Conservation (phyloP, 1,140 invertebrate species). For the Microplitis demolitor region DNA sequence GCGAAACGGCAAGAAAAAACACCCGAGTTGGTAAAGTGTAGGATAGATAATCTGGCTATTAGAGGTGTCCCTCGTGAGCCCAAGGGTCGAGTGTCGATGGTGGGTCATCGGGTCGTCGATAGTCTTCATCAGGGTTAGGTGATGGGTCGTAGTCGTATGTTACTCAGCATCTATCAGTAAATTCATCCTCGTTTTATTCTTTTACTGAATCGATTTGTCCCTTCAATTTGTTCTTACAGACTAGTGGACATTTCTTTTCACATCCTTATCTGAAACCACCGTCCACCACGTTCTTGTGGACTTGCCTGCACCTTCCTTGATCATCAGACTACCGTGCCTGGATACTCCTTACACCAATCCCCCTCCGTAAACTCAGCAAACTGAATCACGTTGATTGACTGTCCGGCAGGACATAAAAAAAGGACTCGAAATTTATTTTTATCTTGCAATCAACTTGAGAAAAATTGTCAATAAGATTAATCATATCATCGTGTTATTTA, state of each 20-base stretch:
- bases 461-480: neutral
- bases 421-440: neutral
- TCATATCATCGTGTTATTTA: neutral
- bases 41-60: conserved; percentile 60
- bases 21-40: conserved; percentile 18
- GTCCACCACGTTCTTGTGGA: conserved; percentile 22
- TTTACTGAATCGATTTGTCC: conserved; percentile 45
- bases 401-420: conserved; percentile 34
- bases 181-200: neutral
- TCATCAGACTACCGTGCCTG: neutral
- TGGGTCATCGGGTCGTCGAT: conserved; percentile 44
- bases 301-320: neutral
- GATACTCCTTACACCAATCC: neutral
- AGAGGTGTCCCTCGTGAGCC: conserved; percentile 58
- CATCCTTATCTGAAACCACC: conserved; percentile 48
- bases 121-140: conserved; percentile 36
- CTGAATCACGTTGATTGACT: conserved; percentile 59
- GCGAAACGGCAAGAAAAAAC: conserved; percentile 38
- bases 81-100: conserved; percentile 44
- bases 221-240: conserved; percentile 61
- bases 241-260: conserved; percentile 44
- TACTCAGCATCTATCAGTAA: conserved; percentile 20
- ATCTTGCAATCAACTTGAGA: neutral
- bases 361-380: conserved; percentile 41
- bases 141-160: neutral